Percentiles rank a stretch among this genome's conserved stretches.
These are phyloP conservation scores for Portunus trituberculatus DNA, from an alignment of 1,140 invertebrate genomes.

Conservation along the genomic window DNA sequence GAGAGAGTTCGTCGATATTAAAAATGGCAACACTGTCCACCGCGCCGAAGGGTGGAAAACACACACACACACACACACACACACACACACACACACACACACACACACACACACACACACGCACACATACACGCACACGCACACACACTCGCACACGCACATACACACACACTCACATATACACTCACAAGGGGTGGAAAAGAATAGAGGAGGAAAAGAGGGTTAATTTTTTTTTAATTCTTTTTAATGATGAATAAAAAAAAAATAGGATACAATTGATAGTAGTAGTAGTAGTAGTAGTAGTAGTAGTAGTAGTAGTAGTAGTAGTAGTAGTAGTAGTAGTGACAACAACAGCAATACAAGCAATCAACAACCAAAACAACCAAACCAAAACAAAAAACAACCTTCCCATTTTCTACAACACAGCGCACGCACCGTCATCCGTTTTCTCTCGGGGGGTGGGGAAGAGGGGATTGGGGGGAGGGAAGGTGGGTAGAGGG, in stretches of 20 bases:
- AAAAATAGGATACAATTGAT: too few species aligned
- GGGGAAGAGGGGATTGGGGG: too few species aligned
- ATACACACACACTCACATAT: not conserved
- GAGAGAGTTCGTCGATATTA: not conserved
- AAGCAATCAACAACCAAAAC: too few species aligned
- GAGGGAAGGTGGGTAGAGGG: too few species aligned
- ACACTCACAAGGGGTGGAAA: not conserved
- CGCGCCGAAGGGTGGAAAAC: not conserved
- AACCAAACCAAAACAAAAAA: too few species aligned
- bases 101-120: slow-evolving; percentile 44
- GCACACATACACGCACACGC: slow-evolving; percentile 8
- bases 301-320: slow-evolving; percentile 23
- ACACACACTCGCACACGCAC: not conserved
- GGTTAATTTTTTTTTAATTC: too few species aligned
- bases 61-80: slow-evolving; percentile 16
- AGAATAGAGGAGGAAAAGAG: too few species aligned
- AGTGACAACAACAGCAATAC: not conserved
- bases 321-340: slow-evolving; percentile 22
- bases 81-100: slow-evolving; percentile 48
- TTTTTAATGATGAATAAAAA: too few species aligned
- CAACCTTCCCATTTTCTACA: too few species aligned
- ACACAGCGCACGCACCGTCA: too few species aligned
- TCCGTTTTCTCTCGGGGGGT: too few species aligned
- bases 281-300: not conserved
- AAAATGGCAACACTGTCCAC: slow-evolving; percentile 31